Percentiles rank a stretch among this genome's conserved stretches.
These are phyloP conservation scores for Amphiprion ocellaris DNA, from an alignment of 2,113 vertebrate species.

Conservation along the genomic window DNA sequence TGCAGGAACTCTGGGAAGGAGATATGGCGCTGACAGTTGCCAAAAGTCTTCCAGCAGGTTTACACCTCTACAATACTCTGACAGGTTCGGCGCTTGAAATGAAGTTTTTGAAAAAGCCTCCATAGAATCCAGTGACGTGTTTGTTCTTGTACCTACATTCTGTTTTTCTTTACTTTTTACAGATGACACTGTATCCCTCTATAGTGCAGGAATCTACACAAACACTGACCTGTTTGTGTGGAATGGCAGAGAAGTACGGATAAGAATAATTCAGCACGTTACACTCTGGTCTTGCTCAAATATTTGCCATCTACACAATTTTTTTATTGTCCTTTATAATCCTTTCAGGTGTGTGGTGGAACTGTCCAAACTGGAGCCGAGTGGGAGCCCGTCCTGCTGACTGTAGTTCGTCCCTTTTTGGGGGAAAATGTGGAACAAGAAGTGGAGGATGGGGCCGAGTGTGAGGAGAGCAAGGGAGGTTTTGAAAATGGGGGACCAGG, in stretches of 20 bases:
- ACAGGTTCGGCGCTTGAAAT: constrained; percentile 83
- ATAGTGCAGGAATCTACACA: constrained; percentile 83
- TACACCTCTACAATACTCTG: constrained; percentile 91
- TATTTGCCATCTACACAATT: neutral
- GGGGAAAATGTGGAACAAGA: constrained; percentile 61
- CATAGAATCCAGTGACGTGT: neutral
- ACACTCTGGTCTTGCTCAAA: neutral
- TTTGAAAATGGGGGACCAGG: constrained; percentile 67
- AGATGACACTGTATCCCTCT: constrained; percentile 89
- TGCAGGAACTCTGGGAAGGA: constrained; percentile 91
- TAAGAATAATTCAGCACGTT: neutral
- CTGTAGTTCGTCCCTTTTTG: constrained; percentile 82
- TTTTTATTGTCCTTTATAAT: neutral
- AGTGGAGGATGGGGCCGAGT: constrained; percentile 26
- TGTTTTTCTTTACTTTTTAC: constrained; percentile 52
- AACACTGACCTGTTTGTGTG: constrained; percentile 92
- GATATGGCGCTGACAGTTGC: constrained; percentile 92
- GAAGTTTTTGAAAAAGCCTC: neutral
- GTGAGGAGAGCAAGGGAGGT: neutral
- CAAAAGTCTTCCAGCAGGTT: constrained; percentile 91
- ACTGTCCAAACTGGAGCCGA: constrained; percentile 84
- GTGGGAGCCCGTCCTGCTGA: constrained; percentile 91
- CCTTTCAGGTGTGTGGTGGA: constrained; percentile 87
- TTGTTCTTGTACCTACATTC: neutral
- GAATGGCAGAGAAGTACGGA: constrained; percentile 93